Evolutionary conservation across 2,113 vertebrate genomes (phyloP).

Genomic region (Pygoscelis adeliae): DNA sequence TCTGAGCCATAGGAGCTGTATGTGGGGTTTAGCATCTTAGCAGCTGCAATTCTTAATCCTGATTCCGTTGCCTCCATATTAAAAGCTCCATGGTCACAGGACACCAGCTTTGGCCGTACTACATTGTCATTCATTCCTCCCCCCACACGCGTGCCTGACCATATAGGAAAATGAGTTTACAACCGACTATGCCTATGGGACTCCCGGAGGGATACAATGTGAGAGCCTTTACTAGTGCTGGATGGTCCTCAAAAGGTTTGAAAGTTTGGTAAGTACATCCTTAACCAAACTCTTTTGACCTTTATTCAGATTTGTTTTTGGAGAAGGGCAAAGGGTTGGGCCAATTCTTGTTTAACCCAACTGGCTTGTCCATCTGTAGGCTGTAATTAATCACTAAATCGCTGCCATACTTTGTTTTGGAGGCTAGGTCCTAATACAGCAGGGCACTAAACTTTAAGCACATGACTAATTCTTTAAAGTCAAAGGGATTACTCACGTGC

Average conservation of each 20-base stretch:
- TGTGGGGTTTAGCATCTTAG: slow-evolving; percentile 70
- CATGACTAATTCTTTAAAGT: slow-evolving; percentile 37
- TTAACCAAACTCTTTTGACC: slow-evolving; percentile 68
- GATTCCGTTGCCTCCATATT: slow-evolving; percentile 73
- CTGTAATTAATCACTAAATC: slow-evolving; percentile 52
- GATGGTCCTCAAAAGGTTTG: slow-evolving; percentile 38
- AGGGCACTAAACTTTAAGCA: slow-evolving; percentile 18
- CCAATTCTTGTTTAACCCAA: slow-evolving; percentile 54
- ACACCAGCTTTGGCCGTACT: slow-evolving; percentile 30
- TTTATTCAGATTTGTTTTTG: slow-evolving; percentile 56
- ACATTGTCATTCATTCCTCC: slow-evolving; percentile 60
- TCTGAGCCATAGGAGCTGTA: slow-evolving; percentile 56
- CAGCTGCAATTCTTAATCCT: slow-evolving; percentile 74
- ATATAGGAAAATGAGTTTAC: slow-evolving; percentile 44
- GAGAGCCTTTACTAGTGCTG: slow-evolving; percentile 4
- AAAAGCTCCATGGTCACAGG: slow-evolving; percentile 64
- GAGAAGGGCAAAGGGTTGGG: slow-evolving; percentile 63
- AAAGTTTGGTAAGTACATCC: slow-evolving; percentile 65
- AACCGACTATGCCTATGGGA: not conserved
- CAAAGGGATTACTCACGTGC: slow-evolving; percentile 36
- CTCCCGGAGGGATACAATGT: not conserved
- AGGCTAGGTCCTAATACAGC: not conserved
- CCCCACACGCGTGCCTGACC: slow-evolving; percentile 24
- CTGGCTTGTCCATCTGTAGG: slow-evolving; percentile 34
- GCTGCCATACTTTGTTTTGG: slow-evolving; percentile 42